Percentiles rank a stretch among this genome's conserved stretches.
Conservation (phyloP, 2,888 invertebrate genomes). For the Leuctra nigra region DNA sequence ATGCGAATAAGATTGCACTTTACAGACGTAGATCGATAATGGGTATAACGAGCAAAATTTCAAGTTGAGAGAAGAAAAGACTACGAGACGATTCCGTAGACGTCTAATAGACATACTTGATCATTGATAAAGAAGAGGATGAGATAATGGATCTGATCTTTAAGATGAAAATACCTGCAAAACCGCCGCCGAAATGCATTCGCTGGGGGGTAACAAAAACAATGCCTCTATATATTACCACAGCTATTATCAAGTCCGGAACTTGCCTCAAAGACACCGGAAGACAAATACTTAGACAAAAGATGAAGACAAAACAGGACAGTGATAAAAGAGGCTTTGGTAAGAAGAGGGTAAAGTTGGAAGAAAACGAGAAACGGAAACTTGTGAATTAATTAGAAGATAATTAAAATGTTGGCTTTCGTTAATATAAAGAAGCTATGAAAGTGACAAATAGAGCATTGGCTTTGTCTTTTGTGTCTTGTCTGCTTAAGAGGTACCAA, state of each 20-base stretch:
- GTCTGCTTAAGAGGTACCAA: too few species aligned
- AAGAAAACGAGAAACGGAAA: slow-evolving; percentile 18
- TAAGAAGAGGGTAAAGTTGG: slow-evolving; percentile 12
- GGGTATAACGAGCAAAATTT: too few species aligned
- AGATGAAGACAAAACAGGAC: slow-evolving; percentile 17
- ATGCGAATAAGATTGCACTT: not conserved
- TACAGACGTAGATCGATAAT: too few species aligned
- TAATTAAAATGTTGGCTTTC: slow-evolving; percentile 13
- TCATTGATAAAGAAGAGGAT: not conserved
- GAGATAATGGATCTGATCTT: not conserved
- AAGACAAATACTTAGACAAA: slow-evolving; percentile 18
- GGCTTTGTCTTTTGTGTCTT: not conserved
- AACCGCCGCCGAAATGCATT: not conserved
- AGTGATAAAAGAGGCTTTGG: slow-evolving; percentile 14
- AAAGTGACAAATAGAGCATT: slow-evolving; percentile 8
- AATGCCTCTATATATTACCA: slow-evolving; percentile 3
- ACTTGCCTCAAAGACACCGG: slow-evolving; percentile 16
- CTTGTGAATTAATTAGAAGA: slow-evolving; percentile 18
- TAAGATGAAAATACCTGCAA: not conserved
- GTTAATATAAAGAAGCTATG: slow-evolving; percentile 10
- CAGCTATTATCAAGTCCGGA: slow-evolving; percentile 6
- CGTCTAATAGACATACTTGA: too few species aligned
- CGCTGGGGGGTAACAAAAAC: slow-evolving; percentile 4
- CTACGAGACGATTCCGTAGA: too few species aligned
- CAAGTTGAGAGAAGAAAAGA: too few species aligned